phyloP scores from a whole-genome alignment of 2,888 invertebrate species.

The Eutolmus rufibarbis region DNA sequence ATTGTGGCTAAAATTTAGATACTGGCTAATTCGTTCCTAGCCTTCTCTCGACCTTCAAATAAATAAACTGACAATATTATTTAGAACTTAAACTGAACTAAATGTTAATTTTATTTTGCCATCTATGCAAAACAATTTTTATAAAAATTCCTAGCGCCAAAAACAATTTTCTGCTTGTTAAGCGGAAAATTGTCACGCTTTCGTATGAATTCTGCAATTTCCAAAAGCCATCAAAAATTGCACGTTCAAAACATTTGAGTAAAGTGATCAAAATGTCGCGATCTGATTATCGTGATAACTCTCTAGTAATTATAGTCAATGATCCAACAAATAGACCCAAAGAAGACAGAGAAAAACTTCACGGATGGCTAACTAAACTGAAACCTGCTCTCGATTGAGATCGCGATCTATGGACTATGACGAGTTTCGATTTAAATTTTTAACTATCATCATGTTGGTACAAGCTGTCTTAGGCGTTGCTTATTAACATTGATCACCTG shows the following conservation, averaged over 20 bases:
- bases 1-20: no score
- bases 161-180: no score
- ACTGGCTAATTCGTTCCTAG: no score
- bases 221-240: no score
- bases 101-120: no score
- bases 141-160: no score
- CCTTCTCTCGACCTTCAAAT: no score
- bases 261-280: background rate
- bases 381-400: conserved; percentile 6
- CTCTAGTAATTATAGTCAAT: conserved; percentile 36
- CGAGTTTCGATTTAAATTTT: conserved; percentile 44
- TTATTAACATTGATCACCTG: conserved; percentile 46
- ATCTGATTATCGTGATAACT: background rate
- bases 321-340: conserved; percentile 38
- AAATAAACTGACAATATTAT: no score
- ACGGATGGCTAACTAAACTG: background rate
- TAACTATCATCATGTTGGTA: conserved; percentile 42
- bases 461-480: conserved; percentile 39
- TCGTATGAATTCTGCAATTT: no score
- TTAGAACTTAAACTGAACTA: no score
- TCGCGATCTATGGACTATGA: conserved; percentile 28
- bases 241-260: background rate
- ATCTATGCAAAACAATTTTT: no score
- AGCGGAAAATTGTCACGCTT: no score
- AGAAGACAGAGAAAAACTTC: background rate